Base-by-base conservation (phyloP, 1,140 invertebrate species). In the Drosophila jambulina region DNA sequence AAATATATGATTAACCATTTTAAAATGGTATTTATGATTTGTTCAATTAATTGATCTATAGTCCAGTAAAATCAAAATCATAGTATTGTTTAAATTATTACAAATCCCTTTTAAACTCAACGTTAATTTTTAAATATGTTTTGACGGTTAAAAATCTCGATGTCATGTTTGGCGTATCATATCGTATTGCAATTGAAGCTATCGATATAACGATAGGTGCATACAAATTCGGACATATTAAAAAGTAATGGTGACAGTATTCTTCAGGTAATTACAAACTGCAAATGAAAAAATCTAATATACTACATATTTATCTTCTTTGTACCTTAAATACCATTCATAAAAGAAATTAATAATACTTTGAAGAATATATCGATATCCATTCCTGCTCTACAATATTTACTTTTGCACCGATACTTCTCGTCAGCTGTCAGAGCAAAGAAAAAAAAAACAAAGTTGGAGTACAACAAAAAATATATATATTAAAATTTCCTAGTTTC, bases 341-440 rank as follows among this genome's bases (percentile, higher is more conserved):
- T n/a, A 13, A 49, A 29, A 5, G 0, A 7, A 12, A 19, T 29
- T 0, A 12, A n/a, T 4, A 19, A 10, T 5, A n/a, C 2, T 12
- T 10, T 5, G 0, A 19, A 6, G 12, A 12, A 49, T 29, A 13
- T 32, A 51, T 51, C 48, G 48, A 51, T 51, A 51, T 32, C 25
- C 17, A 13, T n/a, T 51, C 27, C 12, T 51, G 10, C 10, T 9
- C 3, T 40, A n/a, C 27, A 32, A 32, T 53, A 53, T 53, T 53
- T 53, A 53, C 29, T 19, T 53, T 34, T 34, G 6, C 29, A 15
- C n/a, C 29, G 49, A 53, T 53, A 53, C 3, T 51, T 32, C 49
- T 34, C 34, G 48, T 59, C 70, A 72, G 70, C 70, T 72, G 69
- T 71, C 67, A 42, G 4, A 38, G 40, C 57, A 23, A 36, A 43